Evolutionary conservation across 1,140 invertebrate species (phyloP).

Genomic region (Zophobas morio): DNA sequence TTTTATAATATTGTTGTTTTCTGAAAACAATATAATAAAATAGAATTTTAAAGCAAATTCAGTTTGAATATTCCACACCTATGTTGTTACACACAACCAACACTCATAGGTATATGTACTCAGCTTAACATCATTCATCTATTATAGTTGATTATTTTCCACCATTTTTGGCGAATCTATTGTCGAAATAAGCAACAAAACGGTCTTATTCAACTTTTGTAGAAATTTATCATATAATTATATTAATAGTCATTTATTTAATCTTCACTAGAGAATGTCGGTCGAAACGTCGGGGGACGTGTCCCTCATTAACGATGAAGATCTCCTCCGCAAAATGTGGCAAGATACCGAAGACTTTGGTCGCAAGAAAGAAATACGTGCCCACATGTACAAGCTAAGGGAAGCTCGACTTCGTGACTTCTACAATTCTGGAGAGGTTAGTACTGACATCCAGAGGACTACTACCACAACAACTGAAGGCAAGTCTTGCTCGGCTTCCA

Average conservation of each 20-base stretch:
- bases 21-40: too few species aligned
- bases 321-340: slow-evolving; percentile 83
- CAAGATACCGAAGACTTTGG: slow-evolving; percentile 88
- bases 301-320: slow-evolving; percentile 79
- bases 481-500: slow-evolving; percentile 58
- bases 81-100: too few species aligned
- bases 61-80: too few species aligned
- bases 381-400: slow-evolving; percentile 85
- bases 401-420: slow-evolving; percentile 82
- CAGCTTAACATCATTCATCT: too few species aligned
- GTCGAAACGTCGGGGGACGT: slow-evolving; percentile 71
- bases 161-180: too few species aligned
- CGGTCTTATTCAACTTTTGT: too few species aligned
- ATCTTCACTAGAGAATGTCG: slow-evolving; percentile 53
- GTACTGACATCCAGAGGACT: slow-evolving; percentile 60
- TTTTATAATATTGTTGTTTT: too few species aligned
- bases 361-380: slow-evolving; percentile 86
- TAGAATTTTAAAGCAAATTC: too few species aligned
- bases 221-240: too few species aligned
- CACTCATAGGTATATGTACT: too few species aligned
- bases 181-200: too few species aligned
- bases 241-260: not conserved
- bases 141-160: too few species aligned
- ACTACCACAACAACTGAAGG: slow-evolving; percentile 61
- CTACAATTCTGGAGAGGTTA: slow-evolving; percentile 73